Evolutionary conservation across 2,888 invertebrate species (phyloP).

Genomic region (Morpho helenor): DNA sequence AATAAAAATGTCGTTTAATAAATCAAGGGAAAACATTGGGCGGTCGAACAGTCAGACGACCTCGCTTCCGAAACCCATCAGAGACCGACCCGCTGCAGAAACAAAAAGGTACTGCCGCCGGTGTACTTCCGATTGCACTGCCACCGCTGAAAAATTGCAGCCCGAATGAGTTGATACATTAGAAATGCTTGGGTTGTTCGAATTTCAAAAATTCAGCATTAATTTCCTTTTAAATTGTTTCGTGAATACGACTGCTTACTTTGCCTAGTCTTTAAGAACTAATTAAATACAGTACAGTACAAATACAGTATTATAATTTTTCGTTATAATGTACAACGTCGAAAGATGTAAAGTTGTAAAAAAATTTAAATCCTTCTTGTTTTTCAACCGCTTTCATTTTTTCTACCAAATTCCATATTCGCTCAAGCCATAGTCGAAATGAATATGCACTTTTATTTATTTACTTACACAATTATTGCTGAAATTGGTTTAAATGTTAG

Average conservation of each 20-base stretch:
- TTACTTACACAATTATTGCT: no score
- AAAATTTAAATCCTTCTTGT: no score
- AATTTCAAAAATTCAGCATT: neutral
- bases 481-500: no score
- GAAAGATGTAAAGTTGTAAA: no score
- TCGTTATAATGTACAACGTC: no score
- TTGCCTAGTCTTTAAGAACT: neutral
- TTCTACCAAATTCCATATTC: no score
- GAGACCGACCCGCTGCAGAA: slow-evolving; percentile 50
- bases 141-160: slow-evolving; percentile 73
- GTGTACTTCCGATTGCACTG: slow-evolving; percentile 73
- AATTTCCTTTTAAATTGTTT: no score
- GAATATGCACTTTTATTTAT: no score
- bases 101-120: slow-evolving; percentile 70
- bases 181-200: slow-evolving; percentile 34
- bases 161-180: slow-evolving; percentile 57
- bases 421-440: no score
- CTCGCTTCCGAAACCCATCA: slow-evolving; percentile 74
- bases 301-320: no score
- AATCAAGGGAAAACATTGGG: slow-evolving; percentile 66
- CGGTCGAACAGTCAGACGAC: slow-evolving; percentile 60
- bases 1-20: slow-evolving; percentile 45
- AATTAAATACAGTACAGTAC: neutral
- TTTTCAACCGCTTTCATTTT: no score
- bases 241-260: neutral